Percentiles rank a stretch among this genome's conserved stretches.
Conservation (phyloP, 2,797 vertebrate species). For the Phalanger gymnotis region DNA sequence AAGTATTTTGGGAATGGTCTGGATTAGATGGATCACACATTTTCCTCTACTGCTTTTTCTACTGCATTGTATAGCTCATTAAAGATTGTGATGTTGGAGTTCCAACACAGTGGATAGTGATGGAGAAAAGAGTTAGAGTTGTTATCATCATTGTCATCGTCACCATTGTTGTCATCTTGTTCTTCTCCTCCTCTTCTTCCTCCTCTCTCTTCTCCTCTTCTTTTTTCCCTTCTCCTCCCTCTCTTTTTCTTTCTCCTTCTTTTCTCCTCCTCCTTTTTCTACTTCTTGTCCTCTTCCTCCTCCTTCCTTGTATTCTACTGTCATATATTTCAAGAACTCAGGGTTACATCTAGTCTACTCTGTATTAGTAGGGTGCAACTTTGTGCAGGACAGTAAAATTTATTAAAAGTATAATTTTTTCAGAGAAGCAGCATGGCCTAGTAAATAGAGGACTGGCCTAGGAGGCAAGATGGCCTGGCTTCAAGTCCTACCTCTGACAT, state of each 20-base stretch:
- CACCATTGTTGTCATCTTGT: fast-evolving
- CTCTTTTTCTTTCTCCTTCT: neutral
- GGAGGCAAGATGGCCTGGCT: neutral
- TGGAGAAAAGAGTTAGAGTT: neutral
- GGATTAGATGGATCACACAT: neutral
- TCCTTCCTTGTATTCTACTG: neutral
- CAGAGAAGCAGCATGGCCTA: neutral
- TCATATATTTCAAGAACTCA: neutral
- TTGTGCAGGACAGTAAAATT: neutral
- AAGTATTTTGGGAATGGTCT: neutral
- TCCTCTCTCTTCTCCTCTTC: no score
- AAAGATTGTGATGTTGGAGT: neutral
- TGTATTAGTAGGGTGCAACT: neutral
- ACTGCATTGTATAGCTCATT: neutral
- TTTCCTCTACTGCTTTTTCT: neutral
- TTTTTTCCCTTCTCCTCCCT: neutral
- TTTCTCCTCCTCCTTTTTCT: neutral
- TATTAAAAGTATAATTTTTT: neutral
- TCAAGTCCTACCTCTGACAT: neutral
- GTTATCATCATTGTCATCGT: neutral
- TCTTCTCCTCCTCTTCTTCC: no score
- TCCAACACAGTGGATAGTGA: neutral
- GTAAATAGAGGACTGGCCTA: neutral
- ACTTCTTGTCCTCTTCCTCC: neutral
- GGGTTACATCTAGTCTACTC: neutral